These are phyloP conservation scores for Kryptolebias ocellatus DNA, from an alignment of 2,797 vertebrate genomes.

Conservation along the genomic window DNA sequence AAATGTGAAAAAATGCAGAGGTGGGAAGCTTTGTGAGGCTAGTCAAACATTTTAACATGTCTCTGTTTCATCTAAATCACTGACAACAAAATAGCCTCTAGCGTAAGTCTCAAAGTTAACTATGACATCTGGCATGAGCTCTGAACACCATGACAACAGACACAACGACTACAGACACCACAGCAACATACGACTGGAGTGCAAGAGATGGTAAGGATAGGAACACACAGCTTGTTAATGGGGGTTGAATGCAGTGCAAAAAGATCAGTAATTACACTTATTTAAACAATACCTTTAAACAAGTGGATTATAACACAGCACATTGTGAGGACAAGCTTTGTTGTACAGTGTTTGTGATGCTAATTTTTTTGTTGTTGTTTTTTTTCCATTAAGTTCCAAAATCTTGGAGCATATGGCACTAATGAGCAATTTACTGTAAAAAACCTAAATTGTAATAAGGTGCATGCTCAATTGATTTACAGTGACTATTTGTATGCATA, in stretches of 20 bases:
- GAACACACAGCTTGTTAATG: slow-evolving; percentile 79
- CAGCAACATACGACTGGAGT: slow-evolving; percentile 77
- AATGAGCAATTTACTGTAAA: slow-evolving; percentile 52
- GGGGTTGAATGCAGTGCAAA: slow-evolving; percentile 79
- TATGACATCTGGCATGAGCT: slow-evolving; percentile 88
- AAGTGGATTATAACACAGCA: slow-evolving; percentile 75
- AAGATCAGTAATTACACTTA: slow-evolving; percentile 84
- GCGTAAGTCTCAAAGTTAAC: slow-evolving; percentile 84
- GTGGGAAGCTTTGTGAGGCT: slow-evolving; percentile 72
- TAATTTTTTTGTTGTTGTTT: slow-evolving; percentile 32
- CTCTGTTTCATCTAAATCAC: slow-evolving; percentile 85
- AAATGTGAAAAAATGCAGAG: slow-evolving; percentile 17
- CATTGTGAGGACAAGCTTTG: slow-evolving; percentile 64
- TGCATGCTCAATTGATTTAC: slow-evolving; percentile 58
- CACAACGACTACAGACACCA: slow-evolving; percentile 79
- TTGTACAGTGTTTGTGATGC: slow-evolving; percentile 65
- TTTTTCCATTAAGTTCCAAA: slow-evolving; percentile 38
- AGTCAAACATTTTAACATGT: slow-evolving; percentile 83
- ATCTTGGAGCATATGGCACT: slow-evolving; percentile 39
- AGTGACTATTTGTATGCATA: slow-evolving; percentile 63
- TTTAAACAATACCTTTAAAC: slow-evolving; percentile 82
- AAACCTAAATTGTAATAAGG: slow-evolving; percentile 47
- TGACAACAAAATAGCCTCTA: slow-evolving; percentile 87
- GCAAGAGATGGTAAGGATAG: slow-evolving; percentile 66
- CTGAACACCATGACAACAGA: slow-evolving; percentile 88